A percentile compares a stretch with the other conserved stretches of the same genome.
Conservation (phyloP, 2,797 vertebrate species). For the Hipposideros larvatus region DNA sequence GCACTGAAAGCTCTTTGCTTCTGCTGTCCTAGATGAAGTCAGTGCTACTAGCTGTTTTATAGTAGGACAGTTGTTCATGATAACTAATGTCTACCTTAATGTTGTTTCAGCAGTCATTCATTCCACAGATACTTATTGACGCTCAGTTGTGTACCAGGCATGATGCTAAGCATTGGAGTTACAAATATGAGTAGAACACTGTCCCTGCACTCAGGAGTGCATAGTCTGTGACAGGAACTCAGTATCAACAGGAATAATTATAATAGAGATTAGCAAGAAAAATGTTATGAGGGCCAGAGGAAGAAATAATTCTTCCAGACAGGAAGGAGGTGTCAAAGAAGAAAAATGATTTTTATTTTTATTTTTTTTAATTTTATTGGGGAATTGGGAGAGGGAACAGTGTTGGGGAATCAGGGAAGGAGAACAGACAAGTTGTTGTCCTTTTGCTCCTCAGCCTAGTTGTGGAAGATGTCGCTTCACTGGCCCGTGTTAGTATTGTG, state of each 20-base stretch:
- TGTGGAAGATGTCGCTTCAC: no score
- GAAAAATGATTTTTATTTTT: neutral
- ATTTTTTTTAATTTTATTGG: no score
- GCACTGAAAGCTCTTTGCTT: neutral
- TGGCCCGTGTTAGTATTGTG: no score
- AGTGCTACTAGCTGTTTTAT: neutral
- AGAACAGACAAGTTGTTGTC: no score
- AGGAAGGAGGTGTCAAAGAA: neutral
- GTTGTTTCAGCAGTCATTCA: conserved; percentile 34
- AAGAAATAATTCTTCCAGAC: conserved; percentile 14
- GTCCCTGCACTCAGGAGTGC: neutral
- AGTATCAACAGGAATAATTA: conserved; percentile 4
- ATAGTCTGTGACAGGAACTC: neutral
- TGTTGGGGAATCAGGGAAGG: no score
- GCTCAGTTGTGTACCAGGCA: neutral
- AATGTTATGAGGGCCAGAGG: neutral
- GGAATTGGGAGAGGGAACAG: no score
- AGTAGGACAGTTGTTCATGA: neutral
- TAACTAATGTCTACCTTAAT: conserved; percentile 25
- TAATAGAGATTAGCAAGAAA: neutral
- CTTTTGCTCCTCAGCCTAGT: no score
- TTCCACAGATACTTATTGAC: neutral
- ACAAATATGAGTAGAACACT: neutral
- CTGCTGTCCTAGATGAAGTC: neutral
- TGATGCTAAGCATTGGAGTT: neutral